Conservation (phyloP, 2,888 invertebrate species). For the Drosophila mettleri region DNA sequence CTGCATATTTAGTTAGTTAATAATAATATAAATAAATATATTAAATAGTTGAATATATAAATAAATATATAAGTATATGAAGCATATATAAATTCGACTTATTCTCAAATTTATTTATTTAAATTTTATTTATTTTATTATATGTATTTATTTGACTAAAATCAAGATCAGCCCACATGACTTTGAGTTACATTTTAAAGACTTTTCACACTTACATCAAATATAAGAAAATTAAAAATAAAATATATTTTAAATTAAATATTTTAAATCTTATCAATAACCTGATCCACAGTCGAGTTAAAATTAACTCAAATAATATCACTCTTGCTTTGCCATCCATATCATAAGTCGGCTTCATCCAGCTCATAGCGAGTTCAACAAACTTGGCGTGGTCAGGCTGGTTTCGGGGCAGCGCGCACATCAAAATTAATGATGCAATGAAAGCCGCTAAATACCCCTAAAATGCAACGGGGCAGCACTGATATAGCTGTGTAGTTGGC, state of each 20-base stretch:
- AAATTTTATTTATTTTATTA: too few relatives aligned
- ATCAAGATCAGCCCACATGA: too few relatives aligned
- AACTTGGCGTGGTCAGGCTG: conserved; percentile 20
- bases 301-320: not conserved
- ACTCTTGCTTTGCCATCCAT: not conserved
- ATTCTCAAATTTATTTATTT: too few relatives aligned
- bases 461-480: conserved; percentile 58
- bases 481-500: conserved; percentile 16
- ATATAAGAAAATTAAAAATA: not conserved
- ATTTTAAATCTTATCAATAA: not conserved
- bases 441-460: conserved; percentile 69
- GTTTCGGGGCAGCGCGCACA: conserved; percentile 52
- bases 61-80: too few relatives aligned
- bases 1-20: too few relatives aligned
- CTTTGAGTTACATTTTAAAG: not conserved
- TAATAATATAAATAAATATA: too few relatives aligned
- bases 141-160: too few relatives aligned
- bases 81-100: too few relatives aligned
- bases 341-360: not conserved
- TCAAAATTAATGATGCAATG: conserved; percentile 78
- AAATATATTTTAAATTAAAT: not conserved
- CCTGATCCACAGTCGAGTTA: not conserved
- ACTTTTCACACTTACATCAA: not conserved
- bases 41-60: too few relatives aligned
- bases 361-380: conserved; percentile 35